Evolutionary conservation across 2,113 vertebrate species (phyloP).

Genomic region (Labrus mixtus): DNA sequence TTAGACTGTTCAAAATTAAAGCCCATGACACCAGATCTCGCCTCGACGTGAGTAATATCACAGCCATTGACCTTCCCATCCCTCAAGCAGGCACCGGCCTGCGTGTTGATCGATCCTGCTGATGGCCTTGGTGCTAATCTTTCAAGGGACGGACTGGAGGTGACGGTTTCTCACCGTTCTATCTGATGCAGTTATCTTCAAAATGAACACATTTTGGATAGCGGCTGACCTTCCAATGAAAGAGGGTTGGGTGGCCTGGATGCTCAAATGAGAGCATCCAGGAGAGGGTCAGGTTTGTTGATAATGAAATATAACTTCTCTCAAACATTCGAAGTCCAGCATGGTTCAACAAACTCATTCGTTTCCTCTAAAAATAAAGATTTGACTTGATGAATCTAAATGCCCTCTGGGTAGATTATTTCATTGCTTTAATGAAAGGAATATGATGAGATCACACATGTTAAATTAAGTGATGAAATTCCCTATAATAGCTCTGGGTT

Average conservation of each 20-base stretch:
- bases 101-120: conserved; percentile 63
- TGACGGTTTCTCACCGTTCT: conserved; percentile 74
- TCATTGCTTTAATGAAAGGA: conserved; percentile 44
- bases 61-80: conserved; percentile 74
- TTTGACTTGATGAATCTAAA: background rate
- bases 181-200: conserved; percentile 73
- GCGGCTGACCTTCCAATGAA: conserved; percentile 64
- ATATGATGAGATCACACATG: conserved; percentile 54
- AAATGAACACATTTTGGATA: conserved; percentile 74
- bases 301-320: no score
- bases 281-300: background rate
- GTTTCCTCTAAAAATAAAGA: background rate
- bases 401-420: conserved; percentile 37
- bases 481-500: conserved; percentile 38
- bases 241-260: conserved; percentile 28
- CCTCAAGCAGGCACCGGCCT: conserved; percentile 53
- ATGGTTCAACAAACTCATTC: no score
- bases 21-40: conserved; percentile 56
- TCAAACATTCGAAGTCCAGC: no score
- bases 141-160: conserved; percentile 60
- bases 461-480: conserved; percentile 66
- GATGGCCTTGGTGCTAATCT: conserved; percentile 74
- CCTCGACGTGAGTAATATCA: conserved; percentile 48
- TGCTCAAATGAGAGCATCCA: conserved; percentile 1
- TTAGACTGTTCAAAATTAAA: conserved; percentile 73